Conservation (phyloP, 2,113 vertebrate genomes). For the Apodemus speciosus region DNA sequence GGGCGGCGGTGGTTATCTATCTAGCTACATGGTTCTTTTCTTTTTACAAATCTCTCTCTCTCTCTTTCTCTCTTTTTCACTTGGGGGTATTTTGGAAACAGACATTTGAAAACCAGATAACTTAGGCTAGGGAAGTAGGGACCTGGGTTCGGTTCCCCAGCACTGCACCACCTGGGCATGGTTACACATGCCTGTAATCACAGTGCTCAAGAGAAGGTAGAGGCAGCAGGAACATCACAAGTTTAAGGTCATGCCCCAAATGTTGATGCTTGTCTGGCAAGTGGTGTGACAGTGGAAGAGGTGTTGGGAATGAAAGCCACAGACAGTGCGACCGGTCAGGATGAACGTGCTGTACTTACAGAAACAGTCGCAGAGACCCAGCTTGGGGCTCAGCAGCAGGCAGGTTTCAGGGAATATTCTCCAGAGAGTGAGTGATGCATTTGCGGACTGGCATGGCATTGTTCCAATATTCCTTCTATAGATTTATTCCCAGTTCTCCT, state of each 20-base stretch:
- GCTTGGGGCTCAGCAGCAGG: not conserved
- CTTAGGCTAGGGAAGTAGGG: not conserved
- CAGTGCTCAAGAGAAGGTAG: not conserved
- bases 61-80: too few species aligned
- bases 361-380: not conserved
- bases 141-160: not conserved
- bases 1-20: too few species aligned
- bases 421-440: not conserved
- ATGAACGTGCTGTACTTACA: not conserved
- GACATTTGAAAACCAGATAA: conserved; percentile 6
- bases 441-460: not conserved
- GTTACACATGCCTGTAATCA: too few species aligned
- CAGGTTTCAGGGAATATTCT: not conserved
- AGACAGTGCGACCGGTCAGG: not conserved
- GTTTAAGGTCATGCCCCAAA: not conserved
- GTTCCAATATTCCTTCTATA: conserved; percentile 2
- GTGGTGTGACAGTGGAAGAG: not conserved
- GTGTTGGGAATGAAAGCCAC: not conserved
- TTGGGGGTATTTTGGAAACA: not conserved
- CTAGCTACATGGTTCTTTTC: not conserved
- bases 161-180: not conserved
- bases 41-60: conserved; percentile 15
- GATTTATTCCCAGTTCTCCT: not conserved
- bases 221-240: too few species aligned
- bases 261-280: not conserved